Evolutionary conservation across 2,797 vertebrate genomes (phyloP), one percentile per base, ranked within the genome.

Genomic region (Sylvilagus floridanus): DNA sequence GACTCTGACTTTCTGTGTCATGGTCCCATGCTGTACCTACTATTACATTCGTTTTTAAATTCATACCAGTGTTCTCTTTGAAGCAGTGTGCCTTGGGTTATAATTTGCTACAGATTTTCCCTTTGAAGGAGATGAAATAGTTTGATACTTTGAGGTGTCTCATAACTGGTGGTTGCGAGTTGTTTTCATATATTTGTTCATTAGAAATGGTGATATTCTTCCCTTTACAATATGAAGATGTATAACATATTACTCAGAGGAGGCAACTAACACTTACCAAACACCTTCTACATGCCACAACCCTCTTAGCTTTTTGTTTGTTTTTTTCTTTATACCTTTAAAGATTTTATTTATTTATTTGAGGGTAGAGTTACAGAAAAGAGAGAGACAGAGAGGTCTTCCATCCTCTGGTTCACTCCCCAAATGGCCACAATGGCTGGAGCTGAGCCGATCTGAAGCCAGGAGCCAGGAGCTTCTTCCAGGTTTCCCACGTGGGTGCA

Each of bases 81-180:
- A 96, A 96, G 78, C 42, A 22, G n/a, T 86, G 16, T 79, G 88
- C 42, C 32, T 94, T 75, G 30, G 28, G 73, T 95, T 92, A 93
- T 84, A 86, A 92, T 92, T 96, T 73, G 57, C 47, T 81, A 52
- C 62, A 91, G 76, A 90, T 75, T 92, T 93, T 93, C 72, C 78
- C 89, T 87, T 92, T 90, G 94, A 96, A 90, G 57, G 47, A 93
- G 69, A 87, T 87, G 63, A 92, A 91, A 93, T 85, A 82, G 83
- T 84, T 91, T 57, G 72, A 71, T 91, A 72, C 26, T 16, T 85
- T 32, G 60, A 66, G 32, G 30, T 79, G 16, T 88, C 26, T 96
- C 82, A 11, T 26, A 62, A 37, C 5, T 62, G 32, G 28, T 75
- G 32, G 63, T 42, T 79, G 4, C 66, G 69, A 91, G 52, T 89